Conservation (phyloP, 2,888 invertebrate genomes). For the Amphipyra berbera region DNA sequence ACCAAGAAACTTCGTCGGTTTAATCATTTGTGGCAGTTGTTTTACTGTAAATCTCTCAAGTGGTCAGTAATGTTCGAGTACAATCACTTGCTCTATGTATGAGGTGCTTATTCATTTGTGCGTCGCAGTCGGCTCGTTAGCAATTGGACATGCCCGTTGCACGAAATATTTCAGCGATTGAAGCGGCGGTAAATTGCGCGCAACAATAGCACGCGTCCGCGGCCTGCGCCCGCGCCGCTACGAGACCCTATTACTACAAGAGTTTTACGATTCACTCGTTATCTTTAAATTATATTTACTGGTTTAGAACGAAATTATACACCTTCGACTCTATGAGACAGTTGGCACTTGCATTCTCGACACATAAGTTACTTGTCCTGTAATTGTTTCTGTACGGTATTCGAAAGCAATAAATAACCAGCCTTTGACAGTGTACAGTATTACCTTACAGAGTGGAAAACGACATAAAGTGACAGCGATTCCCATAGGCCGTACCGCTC, state of each 20-base stretch:
- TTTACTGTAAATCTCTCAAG: conserved; percentile 52
- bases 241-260: conserved; percentile 81
- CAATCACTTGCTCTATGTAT: conserved; percentile 79
- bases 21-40: conserved; percentile 36
- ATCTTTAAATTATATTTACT: conserved; percentile 82
- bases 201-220: conserved; percentile 84
- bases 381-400: conserved; percentile 72
- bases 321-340: conserved; percentile 48
- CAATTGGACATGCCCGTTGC: conserved; percentile 89
- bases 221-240: conserved; percentile 64
- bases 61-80: conserved; percentile 62
- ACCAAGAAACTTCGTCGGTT: conserved; percentile 12
- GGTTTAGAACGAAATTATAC: conserved; percentile 57
- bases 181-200: conserved; percentile 88
- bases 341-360: conserved; percentile 52
- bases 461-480: conserved; percentile 83
- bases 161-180: conserved; percentile 90
- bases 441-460: conserved; percentile 81
- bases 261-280: conserved; percentile 87
- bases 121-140: conserved; percentile 89
- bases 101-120: conserved; percentile 88
- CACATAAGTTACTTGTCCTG: conserved; percentile 57
- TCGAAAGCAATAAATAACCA: conserved; percentile 74
- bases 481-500: conserved; percentile 80
- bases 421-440: conserved; percentile 77